A percentile compares a stretch with the other conserved stretches of the same genome.
Conservation (phyloP, 2,797 vertebrate genomes). For the Tapera naevia region DNA sequence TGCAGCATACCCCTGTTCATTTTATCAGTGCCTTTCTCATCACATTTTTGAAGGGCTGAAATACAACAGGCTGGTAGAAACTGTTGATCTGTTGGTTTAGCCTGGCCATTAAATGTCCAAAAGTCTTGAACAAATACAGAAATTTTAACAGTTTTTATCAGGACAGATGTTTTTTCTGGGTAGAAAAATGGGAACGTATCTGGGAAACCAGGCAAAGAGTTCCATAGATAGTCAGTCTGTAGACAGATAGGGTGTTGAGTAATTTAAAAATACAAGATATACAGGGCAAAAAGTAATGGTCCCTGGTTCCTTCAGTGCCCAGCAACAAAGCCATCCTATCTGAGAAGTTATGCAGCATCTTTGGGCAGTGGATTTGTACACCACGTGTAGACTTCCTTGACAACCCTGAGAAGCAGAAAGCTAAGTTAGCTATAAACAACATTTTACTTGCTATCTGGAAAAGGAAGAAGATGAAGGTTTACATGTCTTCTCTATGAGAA, state of each 20-base stretch:
- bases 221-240: neutral
- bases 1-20: neutral
- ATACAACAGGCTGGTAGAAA: neutral
- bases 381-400: constrained; percentile 35
- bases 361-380: neutral
- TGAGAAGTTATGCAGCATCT: neutral
- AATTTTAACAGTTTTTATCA: neutral
- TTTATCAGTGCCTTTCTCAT: neutral
- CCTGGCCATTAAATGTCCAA: neutral
- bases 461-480: neutral
- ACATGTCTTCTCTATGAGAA: neutral
- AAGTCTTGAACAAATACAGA: neutral
- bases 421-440: constrained; percentile 14
- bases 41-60: neutral
- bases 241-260: neutral
- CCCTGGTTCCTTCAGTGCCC: neutral
- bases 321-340: neutral
- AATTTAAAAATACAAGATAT: neutral
- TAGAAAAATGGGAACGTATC: neutral
- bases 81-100: neutral
- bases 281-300: neutral
- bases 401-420: neutral
- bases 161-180: neutral
- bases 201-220: neutral
- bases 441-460: constrained; percentile 45